Evolutionary conservation across 2,113 vertebrate species (phyloP).

Genomic region (Holacanthus passer): DNA sequence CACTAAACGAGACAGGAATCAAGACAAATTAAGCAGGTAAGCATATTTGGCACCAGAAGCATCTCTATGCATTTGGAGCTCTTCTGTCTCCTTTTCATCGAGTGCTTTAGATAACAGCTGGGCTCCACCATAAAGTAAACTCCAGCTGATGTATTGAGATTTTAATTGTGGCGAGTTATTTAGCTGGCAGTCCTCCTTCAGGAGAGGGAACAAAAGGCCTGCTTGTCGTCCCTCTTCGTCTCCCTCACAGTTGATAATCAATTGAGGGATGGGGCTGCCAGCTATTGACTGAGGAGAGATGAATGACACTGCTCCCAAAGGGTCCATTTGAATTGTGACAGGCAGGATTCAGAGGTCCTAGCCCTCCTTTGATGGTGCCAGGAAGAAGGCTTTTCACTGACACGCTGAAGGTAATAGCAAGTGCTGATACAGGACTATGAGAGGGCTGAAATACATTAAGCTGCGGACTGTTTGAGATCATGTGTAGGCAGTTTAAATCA

Average conservation of each 20-base stretch:
- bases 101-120: slow-evolving; percentile 56
- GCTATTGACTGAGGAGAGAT: slow-evolving; percentile 80
- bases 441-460: slow-evolving; percentile 65
- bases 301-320: slow-evolving; percentile 79
- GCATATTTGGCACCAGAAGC: slow-evolving; percentile 11
- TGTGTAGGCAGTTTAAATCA: slow-evolving; percentile 62
- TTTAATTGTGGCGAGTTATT: slow-evolving; percentile 78
- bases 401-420: slow-evolving; percentile 65
- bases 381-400: slow-evolving; percentile 65
- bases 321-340: slow-evolving; percentile 80
- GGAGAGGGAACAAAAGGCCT: slow-evolving; percentile 75
- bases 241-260: slow-evolving; percentile 81
- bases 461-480: slow-evolving; percentile 55
- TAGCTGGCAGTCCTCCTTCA: slow-evolving; percentile 68
- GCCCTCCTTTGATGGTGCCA: slow-evolving; percentile 68
- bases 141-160: slow-evolving; percentile 78
- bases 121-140: slow-evolving; percentile 68
- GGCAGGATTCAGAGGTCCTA: slow-evolving; percentile 73
- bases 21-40: slow-evolving; percentile 29
- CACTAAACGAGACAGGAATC: slow-evolving; percentile 14
- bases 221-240: slow-evolving; percentile 63
- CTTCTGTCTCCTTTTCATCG: slow-evolving; percentile 48
- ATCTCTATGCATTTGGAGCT: slow-evolving; percentile 23
- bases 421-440: slow-evolving; percentile 68
- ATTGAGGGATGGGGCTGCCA: slow-evolving; percentile 76